These are phyloP conservation scores for Rhyacophila brunnea DNA, from an alignment of 1,140 invertebrate genomes.

Conservation along the genomic window DNA sequence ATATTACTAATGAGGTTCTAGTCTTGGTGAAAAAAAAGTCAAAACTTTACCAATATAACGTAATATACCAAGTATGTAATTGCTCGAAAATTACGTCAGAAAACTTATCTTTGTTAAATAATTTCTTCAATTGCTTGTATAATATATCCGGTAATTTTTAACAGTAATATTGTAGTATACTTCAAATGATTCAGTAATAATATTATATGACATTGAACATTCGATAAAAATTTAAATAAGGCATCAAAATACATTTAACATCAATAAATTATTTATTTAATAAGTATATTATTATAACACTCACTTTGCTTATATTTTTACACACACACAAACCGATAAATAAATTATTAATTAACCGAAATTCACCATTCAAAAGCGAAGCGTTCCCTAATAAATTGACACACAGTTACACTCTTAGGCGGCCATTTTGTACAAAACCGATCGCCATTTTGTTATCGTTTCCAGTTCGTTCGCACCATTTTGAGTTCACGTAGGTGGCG, in stretches of 20 bases:
- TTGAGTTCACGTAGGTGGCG: conserved; percentile 23
- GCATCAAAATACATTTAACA: conserved; percentile 15
- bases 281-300: conserved; percentile 4
- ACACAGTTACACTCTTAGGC: conserved; percentile 12
- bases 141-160: too few species aligned
- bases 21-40: too few species aligned
- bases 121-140: too few species aligned
- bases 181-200: too few species aligned
- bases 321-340: neutral
- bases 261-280: conserved; percentile 6
- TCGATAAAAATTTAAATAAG: conserved; percentile 19
- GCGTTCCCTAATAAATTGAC: conserved; percentile 14
- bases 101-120: too few species aligned
- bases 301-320: conserved; percentile 2
- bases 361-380: conserved; percentile 1
- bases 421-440: conserved; percentile 3
- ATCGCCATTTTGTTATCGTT: conserved; percentile 8
- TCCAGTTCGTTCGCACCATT: neutral
- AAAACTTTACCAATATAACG: too few species aligned
- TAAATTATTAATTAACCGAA: neutral
- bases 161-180: too few species aligned
- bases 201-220: neutral
- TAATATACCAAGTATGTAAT: too few species aligned
- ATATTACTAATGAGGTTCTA: too few species aligned
- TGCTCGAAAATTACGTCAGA: too few species aligned